A percentile compares a stretch with the other conserved stretches of the same genome.
Evolutionary conservation across 2,113 vertebrate genomes (phyloP).

Genomic region (Pedetes capensis): DNA sequence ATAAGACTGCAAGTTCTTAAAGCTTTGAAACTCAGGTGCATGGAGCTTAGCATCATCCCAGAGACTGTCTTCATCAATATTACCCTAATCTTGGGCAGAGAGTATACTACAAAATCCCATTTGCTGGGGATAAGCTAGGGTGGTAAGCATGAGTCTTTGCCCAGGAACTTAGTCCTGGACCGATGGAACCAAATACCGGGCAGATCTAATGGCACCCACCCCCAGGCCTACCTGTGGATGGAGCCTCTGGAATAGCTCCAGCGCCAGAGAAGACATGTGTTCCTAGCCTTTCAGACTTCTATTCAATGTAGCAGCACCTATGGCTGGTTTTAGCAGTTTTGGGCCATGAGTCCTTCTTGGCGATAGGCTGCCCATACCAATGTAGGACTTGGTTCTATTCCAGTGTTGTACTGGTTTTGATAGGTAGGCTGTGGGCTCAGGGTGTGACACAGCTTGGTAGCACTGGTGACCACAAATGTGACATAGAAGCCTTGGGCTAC

Average conservation of each 20-base stretch:
- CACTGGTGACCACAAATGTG: not conserved
- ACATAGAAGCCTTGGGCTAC: not conserved
- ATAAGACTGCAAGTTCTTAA: not conserved
- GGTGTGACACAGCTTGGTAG: not conserved
- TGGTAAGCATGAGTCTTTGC: not conserved
- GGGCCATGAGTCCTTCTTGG: not conserved
- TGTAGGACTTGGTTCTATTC: not conserved
- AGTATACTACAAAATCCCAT: no score
- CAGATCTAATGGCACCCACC: not conserved
- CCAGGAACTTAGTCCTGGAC: not conserved
- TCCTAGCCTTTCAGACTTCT: no score
- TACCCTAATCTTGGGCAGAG: not conserved
- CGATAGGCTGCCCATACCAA: not conserved
- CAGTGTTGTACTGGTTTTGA: not conserved
- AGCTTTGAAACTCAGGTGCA: not conserved
- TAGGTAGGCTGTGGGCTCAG: not conserved
- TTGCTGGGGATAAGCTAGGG: not conserved
- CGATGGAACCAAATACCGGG: not conserved
- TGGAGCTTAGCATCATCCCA: not conserved
- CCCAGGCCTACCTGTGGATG: not conserved
- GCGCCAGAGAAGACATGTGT: not conserved
- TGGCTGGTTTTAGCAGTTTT: not conserved
- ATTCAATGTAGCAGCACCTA: not conserved
- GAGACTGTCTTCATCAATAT: not conserved
- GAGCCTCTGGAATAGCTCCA: no score